Base-by-base conservation (phyloP, 2,113 vertebrate species). In the Caranx melampygus region DNA sequence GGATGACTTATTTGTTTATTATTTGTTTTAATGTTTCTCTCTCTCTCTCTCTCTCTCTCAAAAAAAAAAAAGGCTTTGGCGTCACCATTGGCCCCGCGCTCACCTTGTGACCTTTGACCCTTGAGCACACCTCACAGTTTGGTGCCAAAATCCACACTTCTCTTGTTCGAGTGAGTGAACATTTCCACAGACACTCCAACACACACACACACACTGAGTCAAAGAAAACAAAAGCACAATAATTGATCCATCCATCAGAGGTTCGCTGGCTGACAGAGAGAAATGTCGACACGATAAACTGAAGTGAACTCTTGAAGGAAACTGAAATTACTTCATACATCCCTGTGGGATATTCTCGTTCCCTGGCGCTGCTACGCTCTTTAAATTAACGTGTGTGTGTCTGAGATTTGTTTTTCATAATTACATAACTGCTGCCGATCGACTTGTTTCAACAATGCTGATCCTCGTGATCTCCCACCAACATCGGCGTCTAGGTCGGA, bases 131-230 rank as follows among this genome's bases (percentile, higher is more conserved):
- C 44, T 59, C 40, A 3, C 58, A 0, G 34, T 3, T 59, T 20
- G 1, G 18, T 71, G 87, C 82, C 85, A 85, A 88, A 87, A 84
- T 86, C 90, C 66, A 83, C 87, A 85, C 79, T 40, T 58, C 52
- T 81, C 20, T 72, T 47, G 78, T 63, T 45, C 21, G 70, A 79
- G 65, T 57, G 65, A 71, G 54, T 47, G 49, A 81, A 68, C 26
- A 8, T 80, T 87, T 89, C 83, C 86, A 83, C 4, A 35, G 69
- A 31, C 3, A 35, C 42, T 26, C 34, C 35, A 11, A 45, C 15
- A n/a, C n/a, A 52, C n/a, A n/a, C 15, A 73, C 37, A 49, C 33
- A 16, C 11, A 26, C 31, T 20, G 51, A 66, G 66, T 72, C 11
- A 88, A 65, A 66, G 49, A 26, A 75, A 78, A 87, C 35, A 84